Conservation (phyloP, 2,797 vertebrate species). For the Erethizon dorsatum region DNA sequence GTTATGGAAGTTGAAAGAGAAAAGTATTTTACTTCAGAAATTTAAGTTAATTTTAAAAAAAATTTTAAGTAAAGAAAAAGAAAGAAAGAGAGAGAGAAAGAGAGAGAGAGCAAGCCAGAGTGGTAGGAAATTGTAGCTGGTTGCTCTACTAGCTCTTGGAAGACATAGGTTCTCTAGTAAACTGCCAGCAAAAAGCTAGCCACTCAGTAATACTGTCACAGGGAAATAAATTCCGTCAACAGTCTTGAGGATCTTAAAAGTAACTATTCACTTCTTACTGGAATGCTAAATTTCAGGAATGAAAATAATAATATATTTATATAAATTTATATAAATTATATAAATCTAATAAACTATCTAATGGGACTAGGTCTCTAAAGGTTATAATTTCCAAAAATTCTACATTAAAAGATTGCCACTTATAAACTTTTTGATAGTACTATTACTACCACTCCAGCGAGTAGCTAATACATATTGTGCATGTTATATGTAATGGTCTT, state of each 20-base stretch:
- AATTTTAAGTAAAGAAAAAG: constrained; percentile 85
- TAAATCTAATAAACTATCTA: not conserved
- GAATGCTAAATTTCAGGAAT: not conserved
- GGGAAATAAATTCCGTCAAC: not conserved
- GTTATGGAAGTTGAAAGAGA: constrained; percentile 90
- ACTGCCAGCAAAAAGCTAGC: not conserved
- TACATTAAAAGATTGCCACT: not conserved
- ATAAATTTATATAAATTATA: no score
- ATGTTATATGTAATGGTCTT: not conserved
- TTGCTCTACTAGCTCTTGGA: not conserved
- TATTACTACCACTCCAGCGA: not conserved
- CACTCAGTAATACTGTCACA: not conserved
- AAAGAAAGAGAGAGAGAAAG: not conserved
- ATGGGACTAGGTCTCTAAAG: not conserved
- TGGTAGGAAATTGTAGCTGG: not conserved
- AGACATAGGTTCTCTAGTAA: not conserved
- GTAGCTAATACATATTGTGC: not conserved
- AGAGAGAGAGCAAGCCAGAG: not conserved
- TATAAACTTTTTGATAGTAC: not conserved
- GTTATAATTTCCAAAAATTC: not conserved
- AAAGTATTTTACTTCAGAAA: constrained; percentile 91
- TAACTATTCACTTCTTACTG: not conserved
- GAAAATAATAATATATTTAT: not conserved
- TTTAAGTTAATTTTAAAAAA: constrained; percentile 88
- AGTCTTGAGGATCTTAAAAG: not conserved